Percentiles rank a stretch among this genome's conserved stretches.
These are phyloP conservation scores for Platyura marginata DNA, from an alignment of 1,140 invertebrate species.

Conservation along the genomic window DNA sequence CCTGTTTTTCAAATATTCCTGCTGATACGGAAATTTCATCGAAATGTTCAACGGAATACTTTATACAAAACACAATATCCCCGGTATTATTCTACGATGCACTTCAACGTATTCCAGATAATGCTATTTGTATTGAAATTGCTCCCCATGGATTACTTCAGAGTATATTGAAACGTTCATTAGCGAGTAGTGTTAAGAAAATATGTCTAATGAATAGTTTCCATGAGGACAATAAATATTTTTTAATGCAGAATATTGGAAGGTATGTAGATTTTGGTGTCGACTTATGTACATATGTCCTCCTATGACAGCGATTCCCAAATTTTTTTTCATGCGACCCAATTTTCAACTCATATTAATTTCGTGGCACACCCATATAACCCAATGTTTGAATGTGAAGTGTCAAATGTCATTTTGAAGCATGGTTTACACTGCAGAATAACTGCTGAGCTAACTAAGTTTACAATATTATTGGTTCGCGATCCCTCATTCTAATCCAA, in stretches of 20 bases:
- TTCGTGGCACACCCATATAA: no score
- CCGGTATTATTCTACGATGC: conserved; percentile 56
- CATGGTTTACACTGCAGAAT: no score
- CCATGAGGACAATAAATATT: conserved; percentile 39
- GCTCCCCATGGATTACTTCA: conserved; percentile 48
- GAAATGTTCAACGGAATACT: conserved; percentile 56
- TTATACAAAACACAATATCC: conserved; percentile 58
- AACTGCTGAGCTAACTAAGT: neutral
- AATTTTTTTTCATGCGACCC: no score
- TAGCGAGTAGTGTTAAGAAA: conserved; percentile 10
- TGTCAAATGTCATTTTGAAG: no score
- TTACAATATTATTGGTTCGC: conserved; percentile 2
- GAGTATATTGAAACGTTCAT: conserved; percentile 29
- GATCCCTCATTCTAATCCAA: no score
- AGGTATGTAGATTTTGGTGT: conserved; percentile 35
- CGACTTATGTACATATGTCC: no score
- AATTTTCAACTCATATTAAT: no score
- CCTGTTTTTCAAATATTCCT: conserved; percentile 39
- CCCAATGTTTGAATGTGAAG: no score
- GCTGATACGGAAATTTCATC: conserved; percentile 41
- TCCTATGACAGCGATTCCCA: no score
- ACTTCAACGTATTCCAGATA: conserved; percentile 38
- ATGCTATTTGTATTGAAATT: conserved; percentile 44
- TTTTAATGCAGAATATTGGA: conserved; percentile 45
- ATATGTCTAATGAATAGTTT: conserved; percentile 12